A percentile compares a stretch with the other conserved stretches of the same genome.
phyloP scores from a whole-genome alignment of 1,140 invertebrate species.

The Latrodectus geometricus region DNA sequence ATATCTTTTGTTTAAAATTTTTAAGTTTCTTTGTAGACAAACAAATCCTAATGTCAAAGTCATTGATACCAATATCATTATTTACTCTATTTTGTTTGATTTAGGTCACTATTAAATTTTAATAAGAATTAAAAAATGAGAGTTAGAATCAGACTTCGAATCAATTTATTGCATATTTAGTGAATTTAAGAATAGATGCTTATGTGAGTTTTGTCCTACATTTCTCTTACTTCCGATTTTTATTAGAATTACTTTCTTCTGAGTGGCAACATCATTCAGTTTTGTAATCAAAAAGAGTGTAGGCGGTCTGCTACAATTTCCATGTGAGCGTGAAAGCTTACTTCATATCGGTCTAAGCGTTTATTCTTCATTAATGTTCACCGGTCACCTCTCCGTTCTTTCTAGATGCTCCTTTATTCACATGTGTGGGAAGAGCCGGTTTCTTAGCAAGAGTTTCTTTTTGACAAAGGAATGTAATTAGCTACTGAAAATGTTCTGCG shows the following conservation, averaged over 20 bases:
- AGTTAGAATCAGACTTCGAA: too few relatives aligned
- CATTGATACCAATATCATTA: too few relatives aligned
- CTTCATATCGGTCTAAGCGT: constrained; percentile 14
- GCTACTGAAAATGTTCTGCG: constrained; percentile 23
- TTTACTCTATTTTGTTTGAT: too few relatives aligned
- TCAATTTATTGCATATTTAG: too few relatives aligned
- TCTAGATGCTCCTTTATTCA: neutral
- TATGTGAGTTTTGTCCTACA: too few relatives aligned
- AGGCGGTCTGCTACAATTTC: constrained; percentile 50
- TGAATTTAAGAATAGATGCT: too few relatives aligned
- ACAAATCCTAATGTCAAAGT: too few relatives aligned
- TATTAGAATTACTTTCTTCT: neutral
- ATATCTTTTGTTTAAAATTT: too few relatives aligned
- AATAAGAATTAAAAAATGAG: too few relatives aligned
- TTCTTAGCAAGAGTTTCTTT: neutral
- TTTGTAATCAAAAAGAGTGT: constrained; percentile 36
- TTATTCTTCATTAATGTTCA: neutral
- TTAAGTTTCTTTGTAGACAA: too few relatives aligned
- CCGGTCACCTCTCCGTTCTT: neutral
- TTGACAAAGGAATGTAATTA: neutral
- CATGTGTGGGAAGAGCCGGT: constrained; percentile 4
- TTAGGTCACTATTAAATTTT: too few relatives aligned
- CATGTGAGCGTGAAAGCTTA: neutral
- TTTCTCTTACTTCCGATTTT: too few relatives aligned
- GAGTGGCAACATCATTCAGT: constrained; percentile 32